Percentiles rank a stretch among this genome's conserved stretches.
Conservation (phyloP, 1,140 invertebrate species). For the Trichonephila clavipes region DNA sequence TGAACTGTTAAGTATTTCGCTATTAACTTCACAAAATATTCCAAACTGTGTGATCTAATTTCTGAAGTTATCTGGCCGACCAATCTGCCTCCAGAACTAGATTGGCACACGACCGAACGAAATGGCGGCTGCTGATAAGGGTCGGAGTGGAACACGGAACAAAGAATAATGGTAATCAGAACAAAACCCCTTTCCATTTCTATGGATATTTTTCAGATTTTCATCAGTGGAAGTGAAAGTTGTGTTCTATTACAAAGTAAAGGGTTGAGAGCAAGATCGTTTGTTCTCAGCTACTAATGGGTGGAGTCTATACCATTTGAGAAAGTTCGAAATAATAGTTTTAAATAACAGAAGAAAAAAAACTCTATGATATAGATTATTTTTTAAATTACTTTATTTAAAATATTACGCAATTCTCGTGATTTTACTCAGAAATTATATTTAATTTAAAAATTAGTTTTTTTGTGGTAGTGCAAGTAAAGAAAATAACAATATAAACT, state of each 20-base stretch:
- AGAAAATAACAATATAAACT: too few relatives aligned
- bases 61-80: not conserved
- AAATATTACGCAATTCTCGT: not conserved
- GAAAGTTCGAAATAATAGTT: not conserved
- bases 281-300: not conserved
- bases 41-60: conserved; percentile 33
- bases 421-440: not conserved
- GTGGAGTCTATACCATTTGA: not conserved
- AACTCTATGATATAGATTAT: not conserved
- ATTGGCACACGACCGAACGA: conserved; percentile 43
- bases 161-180: conserved; percentile 57
- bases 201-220: conserved; percentile 47
- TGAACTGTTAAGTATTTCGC: not conserved
- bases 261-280: not conserved
- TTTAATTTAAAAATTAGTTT: not conserved
- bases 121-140: conserved; percentile 59
- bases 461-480: too few relatives aligned
- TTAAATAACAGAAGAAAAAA: not conserved
- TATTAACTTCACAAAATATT: not conserved
- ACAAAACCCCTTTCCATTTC: conserved; percentile 57
- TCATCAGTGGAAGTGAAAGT: conserved; percentile 39
- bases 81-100: conserved; percentile 21
- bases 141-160: conserved; percentile 24
- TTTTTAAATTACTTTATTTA: not conserved
- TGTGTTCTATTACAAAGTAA: conserved; percentile 9